Base-by-base conservation (phyloP, 2,888 invertebrate species). In the Pollenia griseotomentosa region DNA sequence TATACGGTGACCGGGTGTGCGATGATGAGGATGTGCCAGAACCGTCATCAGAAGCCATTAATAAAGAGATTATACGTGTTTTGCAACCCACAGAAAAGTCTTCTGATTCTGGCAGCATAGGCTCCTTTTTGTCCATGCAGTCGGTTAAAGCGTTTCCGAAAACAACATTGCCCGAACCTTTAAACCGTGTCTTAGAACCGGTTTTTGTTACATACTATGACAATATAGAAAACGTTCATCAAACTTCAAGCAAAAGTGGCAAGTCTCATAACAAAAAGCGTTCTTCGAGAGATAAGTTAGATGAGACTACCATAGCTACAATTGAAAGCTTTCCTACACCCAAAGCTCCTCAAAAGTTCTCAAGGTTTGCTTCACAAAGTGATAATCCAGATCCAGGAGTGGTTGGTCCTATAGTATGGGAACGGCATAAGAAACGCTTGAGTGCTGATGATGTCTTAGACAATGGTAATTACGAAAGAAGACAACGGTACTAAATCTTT, bases 61-160 rank as follows among this genome's bases (percentile, higher is more conserved):
- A 93, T 78, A 91, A 91, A 19, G 92, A 93, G 85, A 91, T 93
- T 33, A 91, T 92, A 73, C 91, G 91, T 9, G 90, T 90, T 0
- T 84, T 91, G 0, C 92, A 92, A 12, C 91, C 92, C 8, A 90
- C 92, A 0, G 93, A 93, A 19, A 92, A 91, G 57, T 92, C 92
- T 10, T 92, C 93, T 2, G 93, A 93, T 9, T 95, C 95, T 0
- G 94, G 94, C 7, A 95, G 95, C 5, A 95, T 97, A 0, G 96
- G 97, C 66, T 97, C 97, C 0, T 97, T 96, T 91, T 94, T 97
- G 7, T 97, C 97, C 0, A 97, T 97, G 97, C 97, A 97, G 33
- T 97, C 97, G 2, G 96, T 97, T 11, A 96, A 96, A 90, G 96
- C 96, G n/a, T 97, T 97, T 90, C 97, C 97, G 1, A 96, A 96